Evolutionary conservation across 2,113 vertebrate genomes (phyloP), one percentile per base, ranked within the genome.

Genomic region (Tapirus terrestris): DNA sequence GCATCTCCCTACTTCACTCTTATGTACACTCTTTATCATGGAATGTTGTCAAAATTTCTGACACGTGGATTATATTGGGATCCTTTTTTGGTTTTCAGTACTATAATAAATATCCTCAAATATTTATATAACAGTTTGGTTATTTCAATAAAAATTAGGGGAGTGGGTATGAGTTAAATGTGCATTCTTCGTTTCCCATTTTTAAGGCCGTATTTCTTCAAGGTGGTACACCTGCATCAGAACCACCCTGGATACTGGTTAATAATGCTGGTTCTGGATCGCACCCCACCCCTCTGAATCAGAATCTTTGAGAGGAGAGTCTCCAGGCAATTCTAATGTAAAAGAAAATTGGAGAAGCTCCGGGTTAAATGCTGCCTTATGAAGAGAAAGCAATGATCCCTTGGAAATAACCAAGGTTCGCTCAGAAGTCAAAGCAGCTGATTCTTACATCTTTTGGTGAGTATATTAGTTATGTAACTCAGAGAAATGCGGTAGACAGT

Each of bases 191-290:
- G 45, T 75, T 83, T 89, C 12, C 36, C 33, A 83, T 61, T 89
- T 96, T 83, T 60, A 96, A 96, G 36, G 14, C 14, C 29, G 2
- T 67, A 82, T 76, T 89, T 83, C 51, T 79, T 39, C 25, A 93
- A 63, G 39, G 80, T 72, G 17, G n/a, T 79, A 63, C 25, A 18
- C 9, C n/a, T 58, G 3, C 27, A 65, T 48, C 48, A 60, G 70
- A 82, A 60, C 33, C 36, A 63, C 36, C 21, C n/a, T 56, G 14
- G 17, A 11, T 81, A 8, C 14, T 75, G 39, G 9, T 65, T 58
- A 31, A 73, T 91, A 86, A 90, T 48, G 10, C 48, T 91, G 61
- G 12, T 58, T 87, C 51, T 36, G 51, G 60, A 4, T 6, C 12
- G 21, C 2, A n/a, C 16, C 10, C 33, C 10, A 39, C 29, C 43